A percentile compares a stretch with the other conserved stretches of the same genome.
Conservation (phyloP, 2,113 vertebrate genomes). For the Rhineura floridana region DNA sequence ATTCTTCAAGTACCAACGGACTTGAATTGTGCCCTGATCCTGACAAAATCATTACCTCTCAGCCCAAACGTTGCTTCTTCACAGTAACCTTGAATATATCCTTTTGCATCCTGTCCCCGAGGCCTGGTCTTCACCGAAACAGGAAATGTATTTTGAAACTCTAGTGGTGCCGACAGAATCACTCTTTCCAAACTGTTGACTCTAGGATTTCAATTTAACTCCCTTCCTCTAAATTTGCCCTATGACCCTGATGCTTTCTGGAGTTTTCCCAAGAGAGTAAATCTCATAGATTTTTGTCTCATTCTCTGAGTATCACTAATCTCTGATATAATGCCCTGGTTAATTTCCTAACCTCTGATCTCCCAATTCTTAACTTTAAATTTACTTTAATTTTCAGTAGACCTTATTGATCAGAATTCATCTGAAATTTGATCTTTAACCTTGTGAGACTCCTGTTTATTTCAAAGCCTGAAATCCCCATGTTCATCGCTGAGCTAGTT, state of each 20-base stretch:
- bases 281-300: background rate
- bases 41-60: background rate
- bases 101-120: background rate
- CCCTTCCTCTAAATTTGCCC: background rate
- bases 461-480: background rate
- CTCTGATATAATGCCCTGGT: background rate
- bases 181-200: background rate
- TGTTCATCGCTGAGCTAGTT: background rate
- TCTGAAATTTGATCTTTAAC: background rate
- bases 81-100: background rate
- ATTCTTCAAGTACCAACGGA: background rate
- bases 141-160: background rate
- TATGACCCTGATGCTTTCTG: background rate
- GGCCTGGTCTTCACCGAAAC: background rate
- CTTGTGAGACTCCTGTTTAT: background rate
- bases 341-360: background rate
- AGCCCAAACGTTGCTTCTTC: background rate
- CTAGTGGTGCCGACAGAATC: background rate
- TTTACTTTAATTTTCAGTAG: background rate
- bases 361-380: background rate
- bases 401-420: background rate
- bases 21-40: background rate
- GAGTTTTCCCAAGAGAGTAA: background rate
- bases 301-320: background rate
- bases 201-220: background rate